A percentile compares a stretch with the other conserved stretches of the same genome.
Conservation (phyloP, 2,113 vertebrate genomes). For the Tachysurus fulvidraco region DNA sequence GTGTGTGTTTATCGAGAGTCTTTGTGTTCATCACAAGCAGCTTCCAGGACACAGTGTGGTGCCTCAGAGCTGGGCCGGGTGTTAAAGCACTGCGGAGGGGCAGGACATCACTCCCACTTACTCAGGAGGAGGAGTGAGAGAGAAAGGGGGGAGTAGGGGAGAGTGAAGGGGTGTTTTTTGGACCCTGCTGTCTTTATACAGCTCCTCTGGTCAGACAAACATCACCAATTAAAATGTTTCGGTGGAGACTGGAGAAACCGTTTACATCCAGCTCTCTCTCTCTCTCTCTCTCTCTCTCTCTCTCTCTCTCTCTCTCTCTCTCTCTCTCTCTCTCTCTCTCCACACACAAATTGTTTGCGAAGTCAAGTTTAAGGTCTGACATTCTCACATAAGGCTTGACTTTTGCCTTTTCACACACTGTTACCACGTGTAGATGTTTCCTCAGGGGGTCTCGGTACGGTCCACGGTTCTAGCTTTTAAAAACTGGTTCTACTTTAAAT, state of each 20-base stretch:
- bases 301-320: background rate
- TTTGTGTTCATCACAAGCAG: constrained; percentile 61
- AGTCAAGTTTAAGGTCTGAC: background rate
- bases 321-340: background rate
- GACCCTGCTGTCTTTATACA: constrained; percentile 26
- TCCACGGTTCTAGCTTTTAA: background rate
- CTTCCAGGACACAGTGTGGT: constrained; percentile 70
- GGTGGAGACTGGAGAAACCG: constrained; percentile 64
- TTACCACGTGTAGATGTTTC: background rate
- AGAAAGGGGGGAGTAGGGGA: background rate
- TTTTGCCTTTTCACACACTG: background rate
- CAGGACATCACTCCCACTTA: constrained; percentile 63
- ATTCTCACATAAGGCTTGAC: background rate
- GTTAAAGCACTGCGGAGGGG: constrained; percentile 68
- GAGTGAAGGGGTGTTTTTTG: constrained; percentile 39
- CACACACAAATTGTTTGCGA: too few relatives aligned
- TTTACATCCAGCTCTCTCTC: constrained; percentile 48
- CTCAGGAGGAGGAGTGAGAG: constrained; percentile 54
- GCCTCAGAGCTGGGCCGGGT: constrained; percentile 56
- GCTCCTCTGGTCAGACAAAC: constrained; percentile 41
- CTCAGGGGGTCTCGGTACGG: background rate
- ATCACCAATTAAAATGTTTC: constrained; percentile 65
- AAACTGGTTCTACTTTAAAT: background rate
- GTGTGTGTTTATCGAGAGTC: constrained; percentile 41
- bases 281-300: background rate